Evolutionary conservation across 2,113 vertebrate genomes (phyloP).

Genomic region (Egretta garzetta): DNA sequence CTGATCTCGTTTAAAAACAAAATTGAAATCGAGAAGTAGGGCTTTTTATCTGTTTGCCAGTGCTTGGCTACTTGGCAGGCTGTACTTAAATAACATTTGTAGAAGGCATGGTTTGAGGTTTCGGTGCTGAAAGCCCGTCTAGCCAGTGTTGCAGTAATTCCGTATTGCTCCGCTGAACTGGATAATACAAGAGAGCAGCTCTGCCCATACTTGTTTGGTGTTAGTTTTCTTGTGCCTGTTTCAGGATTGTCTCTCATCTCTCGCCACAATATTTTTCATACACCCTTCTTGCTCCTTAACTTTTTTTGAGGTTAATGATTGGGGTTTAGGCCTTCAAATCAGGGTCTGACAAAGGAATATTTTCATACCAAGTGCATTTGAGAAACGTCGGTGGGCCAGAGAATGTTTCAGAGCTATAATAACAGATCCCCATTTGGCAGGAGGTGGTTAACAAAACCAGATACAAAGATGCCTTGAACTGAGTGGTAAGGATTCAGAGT

Average conservation of each 20-base stretch:
- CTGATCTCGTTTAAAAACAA: not conserved
- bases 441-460: not conserved
- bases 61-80: not conserved
- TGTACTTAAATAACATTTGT: accelerated
- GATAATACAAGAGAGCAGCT: not conserved
- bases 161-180: not conserved
- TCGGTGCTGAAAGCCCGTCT: not conserved
- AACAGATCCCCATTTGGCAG: not conserved
- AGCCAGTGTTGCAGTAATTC: not conserved
- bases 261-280: not conserved
- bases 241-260: not conserved
- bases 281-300: accelerated
- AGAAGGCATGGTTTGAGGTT: not conserved
- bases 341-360: not conserved
- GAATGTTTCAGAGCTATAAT: not conserved
- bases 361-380: accelerated
- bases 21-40: not conserved
- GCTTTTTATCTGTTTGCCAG: not conserved
- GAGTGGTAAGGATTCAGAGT: not conserved
- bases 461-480: not conserved
- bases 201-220: not conserved
- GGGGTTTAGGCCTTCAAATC: not conserved
- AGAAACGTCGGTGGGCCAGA: not conserved
- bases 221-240: not conserved
- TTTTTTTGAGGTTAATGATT: not conserved